A percentile compares a stretch with the other conserved stretches of the same genome.
phyloP scores from a whole-genome alignment of 2,113 vertebrate species.

The Gnathonemus longibarbis region DNA sequence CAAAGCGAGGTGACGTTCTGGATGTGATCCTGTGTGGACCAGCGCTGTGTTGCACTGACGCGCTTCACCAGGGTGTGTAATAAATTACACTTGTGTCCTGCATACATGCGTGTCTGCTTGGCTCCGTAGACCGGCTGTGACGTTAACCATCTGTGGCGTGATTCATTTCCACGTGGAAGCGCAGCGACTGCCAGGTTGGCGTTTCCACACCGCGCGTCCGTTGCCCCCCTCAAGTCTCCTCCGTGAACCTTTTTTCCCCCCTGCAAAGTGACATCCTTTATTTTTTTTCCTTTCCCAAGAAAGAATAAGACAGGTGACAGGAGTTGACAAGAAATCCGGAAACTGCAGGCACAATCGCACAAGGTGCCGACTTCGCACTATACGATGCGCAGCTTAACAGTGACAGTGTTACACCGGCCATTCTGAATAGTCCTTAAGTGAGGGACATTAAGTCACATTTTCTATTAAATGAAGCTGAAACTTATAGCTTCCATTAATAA shows the following conservation, averaged over 20 bases:
- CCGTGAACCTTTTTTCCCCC: slow-evolving; percentile 32
- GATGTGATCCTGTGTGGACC: not conserved
- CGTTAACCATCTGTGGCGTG: slow-evolving; percentile 61
- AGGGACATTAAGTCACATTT: not conserved
- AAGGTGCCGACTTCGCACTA: not conserved
- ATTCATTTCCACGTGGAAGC: slow-evolving; percentile 49
- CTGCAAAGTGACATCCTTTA: slow-evolving; percentile 52
- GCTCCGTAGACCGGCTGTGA: slow-evolving; percentile 50
- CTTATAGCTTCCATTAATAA: not conserved
- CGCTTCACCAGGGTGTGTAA: slow-evolving; percentile 8
- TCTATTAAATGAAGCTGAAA: not conserved
- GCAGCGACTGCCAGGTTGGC: slow-evolving; percentile 51
- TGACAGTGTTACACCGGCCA: not conserved
- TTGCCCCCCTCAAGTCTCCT: slow-evolving; percentile 28
- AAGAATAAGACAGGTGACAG: slow-evolving; percentile 51
- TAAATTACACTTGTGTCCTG: slow-evolving; percentile 30
- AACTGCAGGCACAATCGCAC: slow-evolving; percentile 49
- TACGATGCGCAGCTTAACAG: not conserved
- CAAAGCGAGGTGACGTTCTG: slow-evolving; percentile 5
- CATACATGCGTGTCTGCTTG: slow-evolving; percentile 37
- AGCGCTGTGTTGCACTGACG: not conserved
- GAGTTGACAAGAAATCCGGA: slow-evolving; percentile 47
- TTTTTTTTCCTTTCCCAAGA: slow-evolving; percentile 28
- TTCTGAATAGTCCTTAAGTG: not conserved
- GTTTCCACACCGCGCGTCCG: slow-evolving; percentile 30